phyloP scores from a whole-genome alignment of 2,797 vertebrate species.

The Loriculus beryllinus region DNA sequence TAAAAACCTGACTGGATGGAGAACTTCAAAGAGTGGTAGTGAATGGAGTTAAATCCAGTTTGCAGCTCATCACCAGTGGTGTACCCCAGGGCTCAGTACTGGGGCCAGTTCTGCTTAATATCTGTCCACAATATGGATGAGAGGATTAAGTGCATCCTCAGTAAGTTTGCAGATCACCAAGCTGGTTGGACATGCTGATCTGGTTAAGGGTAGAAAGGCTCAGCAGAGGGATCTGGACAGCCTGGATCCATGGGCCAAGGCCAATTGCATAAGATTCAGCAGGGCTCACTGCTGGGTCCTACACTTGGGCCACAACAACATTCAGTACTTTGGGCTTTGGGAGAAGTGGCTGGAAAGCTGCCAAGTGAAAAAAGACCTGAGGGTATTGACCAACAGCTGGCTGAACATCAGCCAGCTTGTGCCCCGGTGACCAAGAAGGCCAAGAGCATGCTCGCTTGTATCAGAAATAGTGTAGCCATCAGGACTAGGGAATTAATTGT shows the following conservation, averaged over 20 bases:
- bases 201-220: neutral
- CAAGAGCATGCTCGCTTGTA: neutral
- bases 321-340: neutral
- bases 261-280: neutral
- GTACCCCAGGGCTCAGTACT: neutral
- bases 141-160: neutral
- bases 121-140: rapidly evolving
- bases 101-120: neutral
- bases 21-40: neutral
- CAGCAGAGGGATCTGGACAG: neutral
- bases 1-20: neutral
- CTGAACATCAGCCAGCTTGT: neutral
- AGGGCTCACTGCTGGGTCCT: neutral
- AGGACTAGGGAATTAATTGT: neutral
- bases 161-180: neutral
- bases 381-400: neutral
- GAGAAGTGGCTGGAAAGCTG: neutral
- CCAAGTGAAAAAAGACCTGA: neutral
- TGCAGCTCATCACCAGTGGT: neutral
- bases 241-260: neutral
- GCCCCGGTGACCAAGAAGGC: neutral
- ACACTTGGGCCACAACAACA: neutral
- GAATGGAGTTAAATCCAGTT: neutral
- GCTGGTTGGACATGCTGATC: neutral
- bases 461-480: neutral